Evolutionary conservation across 2,888 invertebrate genomes (phyloP), one percentile per base, ranked within the genome.

Genomic region (Gastracanthus pulcherrimus): DNA sequence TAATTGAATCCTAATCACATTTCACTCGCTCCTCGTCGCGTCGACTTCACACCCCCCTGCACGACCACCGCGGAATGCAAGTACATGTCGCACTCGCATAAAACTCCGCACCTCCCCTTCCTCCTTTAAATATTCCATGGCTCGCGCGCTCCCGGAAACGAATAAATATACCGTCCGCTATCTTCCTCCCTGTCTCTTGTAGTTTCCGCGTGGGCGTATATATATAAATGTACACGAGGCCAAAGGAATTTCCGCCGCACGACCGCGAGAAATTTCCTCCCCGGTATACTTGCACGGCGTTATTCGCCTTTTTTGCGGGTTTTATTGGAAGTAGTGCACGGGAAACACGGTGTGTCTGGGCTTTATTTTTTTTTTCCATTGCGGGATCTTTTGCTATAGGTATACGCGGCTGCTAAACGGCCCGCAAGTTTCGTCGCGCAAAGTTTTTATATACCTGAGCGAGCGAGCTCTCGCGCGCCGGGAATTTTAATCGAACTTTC

Each of bases 1-100:
- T 79, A 72, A 79, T 74, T 45, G 34, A 72, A 72, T 67, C 58
- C 67, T 48, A 79, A 79, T 79, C 72, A 67, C n/a, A 74, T 79
- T 78, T 79, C 62, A 36, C 6, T 71, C 64, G 34, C 19, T 9
- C 2, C 55, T 2, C 55, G 38, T 26, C 6, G 23, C 36, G 38
- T 4, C 2, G 16, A 5, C 34, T 45, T n/a, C n/a, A n/a, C n/a
- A n/a, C n/a, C n/a, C n/a, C n/a, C n/a, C n/a, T n/a, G n/a, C n/a
- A n/a, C n/a, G n/a, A n/a, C n/a, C n/a, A n/a, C n/a, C n/a, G n/a
- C n/a, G n/a, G n/a, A n/a, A n/a, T n/a, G n/a, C n/a, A n/a, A n/a
- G n/a, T n/a, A n/a, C n/a, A n/a, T n/a, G n/a, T n/a, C n/a, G n/a
- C 38, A 13, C n/a, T n/a, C 16, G 38, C 26, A 26, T 62, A 62